Evolutionary conservation across 2,888 invertebrate genomes (phyloP).

Genomic region (Eurytoma adleriae): DNA sequence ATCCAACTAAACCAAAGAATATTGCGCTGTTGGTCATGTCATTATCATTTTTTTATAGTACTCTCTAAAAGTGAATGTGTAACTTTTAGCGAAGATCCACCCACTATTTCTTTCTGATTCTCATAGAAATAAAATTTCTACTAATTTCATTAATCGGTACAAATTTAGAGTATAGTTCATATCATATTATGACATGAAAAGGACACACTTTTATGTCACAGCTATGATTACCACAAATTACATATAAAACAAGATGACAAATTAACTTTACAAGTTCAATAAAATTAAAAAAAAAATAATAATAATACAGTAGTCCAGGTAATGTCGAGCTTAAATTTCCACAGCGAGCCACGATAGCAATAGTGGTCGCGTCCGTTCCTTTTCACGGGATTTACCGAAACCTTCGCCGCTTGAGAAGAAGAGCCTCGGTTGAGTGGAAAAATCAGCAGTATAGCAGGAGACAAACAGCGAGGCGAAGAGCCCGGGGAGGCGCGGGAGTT

Average conservation of each 20-base stretch:
- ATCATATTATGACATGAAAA: no score
- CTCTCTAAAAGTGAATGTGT: no score
- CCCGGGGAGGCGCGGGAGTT: not conserved
- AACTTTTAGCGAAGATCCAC: no score
- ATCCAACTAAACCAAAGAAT: no score
- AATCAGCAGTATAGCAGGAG: not conserved
- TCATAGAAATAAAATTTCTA: no score
- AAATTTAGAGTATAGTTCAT: no score
- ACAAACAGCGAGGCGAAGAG: not conserved
- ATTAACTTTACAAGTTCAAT: not conserved
- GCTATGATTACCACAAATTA: not conserved
- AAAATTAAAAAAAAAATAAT: slow-evolving; percentile 18
- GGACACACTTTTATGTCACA: no score
- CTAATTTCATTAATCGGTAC: no score
- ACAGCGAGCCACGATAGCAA: not conserved
- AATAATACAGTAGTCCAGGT: not conserved
- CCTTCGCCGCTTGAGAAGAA: not conserved
- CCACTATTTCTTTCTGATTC: no score
- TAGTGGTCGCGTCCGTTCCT: slow-evolving; percentile 4
- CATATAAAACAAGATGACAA: not conserved
- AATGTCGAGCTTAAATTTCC: slow-evolving; percentile 31
- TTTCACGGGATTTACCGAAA: slow-evolving; percentile 34
- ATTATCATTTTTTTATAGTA: no score
- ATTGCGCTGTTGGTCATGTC: no score
- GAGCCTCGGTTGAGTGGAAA: not conserved